phyloP scores from a whole-genome alignment of 2,797 vertebrate species.

The Neostethus bicornis region DNA sequence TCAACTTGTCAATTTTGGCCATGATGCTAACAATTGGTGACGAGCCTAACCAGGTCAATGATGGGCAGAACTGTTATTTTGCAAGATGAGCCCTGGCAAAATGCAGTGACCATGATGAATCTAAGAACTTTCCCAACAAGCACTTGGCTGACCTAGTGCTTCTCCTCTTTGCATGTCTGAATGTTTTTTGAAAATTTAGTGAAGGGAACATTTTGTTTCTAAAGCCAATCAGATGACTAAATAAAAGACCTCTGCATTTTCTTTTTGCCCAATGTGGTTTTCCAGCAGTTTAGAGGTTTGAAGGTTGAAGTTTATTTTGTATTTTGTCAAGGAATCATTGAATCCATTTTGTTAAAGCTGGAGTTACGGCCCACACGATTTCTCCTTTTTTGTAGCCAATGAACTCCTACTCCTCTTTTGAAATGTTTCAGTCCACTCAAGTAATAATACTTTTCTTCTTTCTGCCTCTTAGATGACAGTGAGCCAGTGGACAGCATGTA shows the following conservation, averaged over 20 bases:
- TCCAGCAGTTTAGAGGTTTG: constrained; percentile 31
- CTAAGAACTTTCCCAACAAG: constrained; percentile 47
- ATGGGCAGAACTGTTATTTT: constrained; percentile 67
- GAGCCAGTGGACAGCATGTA: constrained; percentile 93
- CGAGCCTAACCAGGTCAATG: constrained; percentile 53
- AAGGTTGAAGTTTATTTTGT: constrained; percentile 16
- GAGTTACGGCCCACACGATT: constrained; percentile 2
- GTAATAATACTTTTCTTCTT: neutral
- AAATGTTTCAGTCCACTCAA: neutral
- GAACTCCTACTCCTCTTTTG: neutral
- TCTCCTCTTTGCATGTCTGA: constrained; percentile 28
- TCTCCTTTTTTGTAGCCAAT: neutral
- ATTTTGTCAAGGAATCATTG: constrained; percentile 28
- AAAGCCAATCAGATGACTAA: constrained; percentile 21
- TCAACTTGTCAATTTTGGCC: constrained; percentile 60
- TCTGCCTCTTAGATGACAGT: constrained; percentile 87
- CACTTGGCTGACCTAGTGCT: constrained; percentile 33
- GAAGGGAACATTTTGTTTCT: constrained; percentile 26
- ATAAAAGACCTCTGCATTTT: constrained; percentile 16
- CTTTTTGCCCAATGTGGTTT: constrained; percentile 40
- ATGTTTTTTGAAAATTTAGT: constrained; percentile 30
- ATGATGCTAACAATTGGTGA: constrained; percentile 67
- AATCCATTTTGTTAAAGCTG: constrained; percentile 2
- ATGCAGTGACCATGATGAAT: constrained; percentile 57
- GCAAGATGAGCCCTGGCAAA: constrained; percentile 72